Conservation (phyloP, 2,797 vertebrate species). For the Heteromormyrus szaboi region DNA sequence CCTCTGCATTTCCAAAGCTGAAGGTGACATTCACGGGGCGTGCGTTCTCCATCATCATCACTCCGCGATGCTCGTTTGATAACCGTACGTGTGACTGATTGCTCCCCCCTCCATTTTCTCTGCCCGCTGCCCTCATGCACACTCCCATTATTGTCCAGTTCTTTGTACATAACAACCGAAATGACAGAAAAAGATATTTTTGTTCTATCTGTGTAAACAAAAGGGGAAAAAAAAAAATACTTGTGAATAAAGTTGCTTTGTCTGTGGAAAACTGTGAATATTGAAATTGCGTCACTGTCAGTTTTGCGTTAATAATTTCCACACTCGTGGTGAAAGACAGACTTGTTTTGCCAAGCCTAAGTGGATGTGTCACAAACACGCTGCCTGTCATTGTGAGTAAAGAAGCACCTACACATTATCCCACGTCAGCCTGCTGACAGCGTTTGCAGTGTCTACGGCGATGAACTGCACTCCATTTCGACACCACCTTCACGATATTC, state of each 20-base stretch:
- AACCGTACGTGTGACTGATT: constrained; percentile 10
- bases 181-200: constrained; percentile 63
- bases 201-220: constrained; percentile 68
- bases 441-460: background rate
- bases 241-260: constrained; percentile 73
- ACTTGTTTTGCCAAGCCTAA: background rate
- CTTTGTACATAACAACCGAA: constrained; percentile 59
- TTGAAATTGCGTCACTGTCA: constrained; percentile 31
- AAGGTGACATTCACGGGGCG: background rate
- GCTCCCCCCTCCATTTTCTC: background rate
- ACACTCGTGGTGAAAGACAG: background rate
- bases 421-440: background rate
- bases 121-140: background rate
- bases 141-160: constrained; percentile 18
- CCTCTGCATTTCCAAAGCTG: background rate
- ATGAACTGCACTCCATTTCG: background rate
- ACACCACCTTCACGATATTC: background rate
- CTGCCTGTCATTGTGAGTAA: background rate
- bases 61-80: background rate
- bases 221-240: constrained; percentile 28
- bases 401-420: background rate
- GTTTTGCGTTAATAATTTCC: background rate
- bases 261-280: constrained; percentile 55
- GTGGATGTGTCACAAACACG: background rate
- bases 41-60: background rate